Conservation (phyloP, 1,140 invertebrate genomes). For the Eriosoma lanigerum region DNA sequence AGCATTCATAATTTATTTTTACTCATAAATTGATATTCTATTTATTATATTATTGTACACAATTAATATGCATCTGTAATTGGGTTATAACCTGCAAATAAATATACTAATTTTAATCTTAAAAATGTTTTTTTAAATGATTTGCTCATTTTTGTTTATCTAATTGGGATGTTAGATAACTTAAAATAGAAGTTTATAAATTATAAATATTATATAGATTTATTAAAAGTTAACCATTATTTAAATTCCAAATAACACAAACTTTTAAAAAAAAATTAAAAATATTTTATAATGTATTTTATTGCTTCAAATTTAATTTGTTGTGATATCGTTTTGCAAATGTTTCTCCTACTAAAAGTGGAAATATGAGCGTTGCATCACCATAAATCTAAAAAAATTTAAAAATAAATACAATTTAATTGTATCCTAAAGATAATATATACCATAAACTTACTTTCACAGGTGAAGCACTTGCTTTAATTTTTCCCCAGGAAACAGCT, state of each 20-base stretch:
- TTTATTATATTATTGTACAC: too few species aligned
- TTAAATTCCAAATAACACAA: neutral
- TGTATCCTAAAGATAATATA: neutral
- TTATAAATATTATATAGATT: too few species aligned
- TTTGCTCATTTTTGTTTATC: too few species aligned
- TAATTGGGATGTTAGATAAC: too few species aligned
- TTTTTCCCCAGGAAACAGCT: slow-evolving; percentile 98
- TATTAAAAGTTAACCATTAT: too few species aligned
- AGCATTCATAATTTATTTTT: too few species aligned
- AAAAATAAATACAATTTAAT: slow-evolving; percentile 17
- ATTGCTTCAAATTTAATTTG: slow-evolving; percentile 20
- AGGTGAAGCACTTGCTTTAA: slow-evolving; percentile 82
- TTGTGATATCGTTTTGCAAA: slow-evolving; percentile 68
- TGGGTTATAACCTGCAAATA: too few species aligned
- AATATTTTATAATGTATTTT: slow-evolving; percentile 53
- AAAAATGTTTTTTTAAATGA: too few species aligned
- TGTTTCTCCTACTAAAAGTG: slow-evolving; percentile 91
- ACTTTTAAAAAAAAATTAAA: neutral
- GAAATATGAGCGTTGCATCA: slow-evolving; percentile 94
- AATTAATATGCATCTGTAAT: too few species aligned
- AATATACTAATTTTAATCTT: too few species aligned
- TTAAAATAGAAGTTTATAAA: too few species aligned
- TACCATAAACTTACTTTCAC: slow-evolving; percentile 71
- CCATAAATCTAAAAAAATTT: slow-evolving; percentile 72
- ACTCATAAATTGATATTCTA: too few species aligned